These are phyloP conservation scores for Microcebus murinus DNA, from an alignment of 2,113 vertebrate species.

Conservation along the genomic window DNA sequence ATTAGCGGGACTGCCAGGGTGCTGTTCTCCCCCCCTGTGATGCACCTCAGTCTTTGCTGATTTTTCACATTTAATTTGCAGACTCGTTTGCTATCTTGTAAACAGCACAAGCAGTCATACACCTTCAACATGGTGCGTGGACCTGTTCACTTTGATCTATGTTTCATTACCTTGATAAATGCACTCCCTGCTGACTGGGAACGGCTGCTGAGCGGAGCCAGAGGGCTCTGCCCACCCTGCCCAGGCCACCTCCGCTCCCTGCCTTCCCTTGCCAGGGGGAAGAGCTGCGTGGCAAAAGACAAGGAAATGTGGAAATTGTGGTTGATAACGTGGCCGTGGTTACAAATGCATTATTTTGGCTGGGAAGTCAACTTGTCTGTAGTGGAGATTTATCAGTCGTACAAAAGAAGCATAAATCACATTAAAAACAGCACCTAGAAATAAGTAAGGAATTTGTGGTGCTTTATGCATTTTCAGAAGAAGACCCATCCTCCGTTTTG, in stretches of 20 bases:
- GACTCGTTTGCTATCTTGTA: slow-evolving; percentile 59
- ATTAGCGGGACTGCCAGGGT: slow-evolving; percentile 81
- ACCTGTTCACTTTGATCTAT: not conserved
- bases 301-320: slow-evolving; percentile 14
- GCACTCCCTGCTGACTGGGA: not conserved
- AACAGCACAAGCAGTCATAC: not conserved
- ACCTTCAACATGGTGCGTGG: not conserved
- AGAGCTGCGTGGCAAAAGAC: not conserved
- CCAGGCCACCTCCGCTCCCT: not conserved
- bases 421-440: not conserved
- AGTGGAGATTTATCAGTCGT: not conserved
- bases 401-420: not conserved
- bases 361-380: not conserved
- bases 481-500: not conserved
- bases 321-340: not conserved
- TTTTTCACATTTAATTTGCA: slow-evolving; percentile 73
- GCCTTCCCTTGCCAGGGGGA: not conserved
- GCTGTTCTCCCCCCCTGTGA: slow-evolving; percentile 53
- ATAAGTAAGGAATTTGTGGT: not conserved
- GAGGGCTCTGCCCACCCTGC: not conserved
- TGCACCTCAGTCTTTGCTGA: slow-evolving; percentile 63
- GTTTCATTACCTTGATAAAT: not conserved
- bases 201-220: not conserved
- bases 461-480: not conserved
- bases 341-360: not conserved